Base-by-base conservation (phyloP, 30 jellyfish, hydroid and myxozoan genomes). In the Mastigias papua region DNA sequence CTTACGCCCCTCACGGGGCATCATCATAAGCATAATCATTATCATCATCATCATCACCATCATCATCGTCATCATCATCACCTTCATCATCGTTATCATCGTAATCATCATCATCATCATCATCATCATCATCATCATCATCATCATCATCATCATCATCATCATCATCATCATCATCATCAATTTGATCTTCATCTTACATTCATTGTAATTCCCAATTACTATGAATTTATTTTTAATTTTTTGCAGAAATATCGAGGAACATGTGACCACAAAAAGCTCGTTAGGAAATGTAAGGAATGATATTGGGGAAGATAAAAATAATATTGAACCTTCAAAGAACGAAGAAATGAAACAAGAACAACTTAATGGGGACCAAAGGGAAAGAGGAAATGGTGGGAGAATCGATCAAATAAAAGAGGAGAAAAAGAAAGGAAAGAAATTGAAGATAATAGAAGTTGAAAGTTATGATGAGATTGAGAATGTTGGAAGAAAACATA, bases 381-480 rank as follows among this genome's bases (percentile, higher is more conserved):
- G 0, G 0, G 67, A 19, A 19, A 21, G 17, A 0, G 67, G 33
- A 20, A 21, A 4, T 22, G 29, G 31, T 26, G 0, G 0, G 0
- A 69, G 26, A 29, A 10, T 26, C 7, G 22, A 31, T 26, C 26
- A 22, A 13, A 0, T 23, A 15, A 58, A 62, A 10, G 82, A 32
- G 13, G 34, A 27, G 17, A 37, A 87, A 48, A 69, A 34, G 69
- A 89, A 78, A 75, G 97, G 97, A 35, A 90, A 73, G 69, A 73
- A 87, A 32, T 33, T 90, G 27, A 90, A 90, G 51, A 90, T 90
- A 5, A 34, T 75, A 10, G 97, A 90, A 81, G 91, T 90, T 29
- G 97, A 88, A n/a, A 78, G 54, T 13, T 46, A 34, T 65, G 86
- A 75, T 27, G 96, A 87, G 0, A 48, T 49, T 48, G 51, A 1